phyloP scores from a whole-genome alignment of 2,113 vertebrate species.

The Python bivittatus region DNA sequence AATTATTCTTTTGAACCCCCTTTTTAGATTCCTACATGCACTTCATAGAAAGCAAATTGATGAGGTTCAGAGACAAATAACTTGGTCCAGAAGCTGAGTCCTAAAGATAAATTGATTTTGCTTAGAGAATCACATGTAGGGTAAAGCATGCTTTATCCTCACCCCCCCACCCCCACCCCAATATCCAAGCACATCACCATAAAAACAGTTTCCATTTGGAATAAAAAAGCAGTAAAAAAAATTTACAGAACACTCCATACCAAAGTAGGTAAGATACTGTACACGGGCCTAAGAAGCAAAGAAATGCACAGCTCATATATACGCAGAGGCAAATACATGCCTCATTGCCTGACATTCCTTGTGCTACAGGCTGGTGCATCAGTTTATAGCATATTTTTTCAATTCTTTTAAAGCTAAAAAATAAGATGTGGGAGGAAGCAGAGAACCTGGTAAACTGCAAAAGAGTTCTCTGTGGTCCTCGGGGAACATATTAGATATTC shows the following conservation, averaged over 20 bases:
- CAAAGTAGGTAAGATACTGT: neutral
- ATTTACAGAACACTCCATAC: neutral
- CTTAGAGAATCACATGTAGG: no score
- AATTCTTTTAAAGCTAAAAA: neutral
- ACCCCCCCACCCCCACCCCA: neutral
- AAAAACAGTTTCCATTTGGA: neutral
- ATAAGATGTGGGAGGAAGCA: neutral
- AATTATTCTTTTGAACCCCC: no score
- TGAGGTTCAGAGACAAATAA: no score
- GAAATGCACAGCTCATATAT: neutral
- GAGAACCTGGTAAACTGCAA: neutral
- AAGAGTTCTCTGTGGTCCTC: neutral
- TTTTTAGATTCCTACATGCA: no score
- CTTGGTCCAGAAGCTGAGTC: no score
- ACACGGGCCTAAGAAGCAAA: neutral
- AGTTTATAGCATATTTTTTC: neutral
- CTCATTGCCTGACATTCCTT: neutral
- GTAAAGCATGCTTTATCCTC: neutral
- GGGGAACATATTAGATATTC: neutral
- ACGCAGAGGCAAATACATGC: neutral
- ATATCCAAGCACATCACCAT: neutral
- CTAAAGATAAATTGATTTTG: no score
- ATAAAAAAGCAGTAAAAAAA: neutral
- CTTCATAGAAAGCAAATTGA: no score
- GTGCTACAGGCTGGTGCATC: neutral